These are phyloP conservation scores for Remorina albescens DNA, from an alignment of 2,797 vertebrate species.

Conservation along the genomic window DNA sequence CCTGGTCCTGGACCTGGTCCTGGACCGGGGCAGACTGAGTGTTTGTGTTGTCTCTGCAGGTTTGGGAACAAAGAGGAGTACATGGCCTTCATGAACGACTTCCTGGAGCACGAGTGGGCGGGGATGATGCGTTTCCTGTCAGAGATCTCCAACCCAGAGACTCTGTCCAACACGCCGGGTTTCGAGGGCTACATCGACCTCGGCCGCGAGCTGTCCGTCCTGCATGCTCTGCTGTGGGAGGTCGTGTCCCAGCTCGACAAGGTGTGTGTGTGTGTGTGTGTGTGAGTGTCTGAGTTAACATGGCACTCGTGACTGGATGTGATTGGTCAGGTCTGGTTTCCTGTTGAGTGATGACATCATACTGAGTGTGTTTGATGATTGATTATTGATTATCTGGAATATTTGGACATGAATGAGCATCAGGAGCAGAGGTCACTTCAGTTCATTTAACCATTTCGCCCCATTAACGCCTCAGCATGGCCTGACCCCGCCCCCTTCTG, in stretches of 20 bases:
- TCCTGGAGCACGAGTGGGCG: slow-evolving; percentile 97
- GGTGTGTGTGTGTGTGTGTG: too few relatives aligned
- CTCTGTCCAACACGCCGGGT: slow-evolving; percentile 95
- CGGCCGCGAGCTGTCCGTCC: slow-evolving; percentile 94
- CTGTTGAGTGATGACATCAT: too few relatives aligned
- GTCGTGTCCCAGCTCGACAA: slow-evolving; percentile 96
- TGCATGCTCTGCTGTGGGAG: slow-evolving; percentile 96
- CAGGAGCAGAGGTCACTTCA: slow-evolving; percentile 16
- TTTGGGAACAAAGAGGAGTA: slow-evolving; percentile 99
- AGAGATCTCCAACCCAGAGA: slow-evolving; percentile 98
- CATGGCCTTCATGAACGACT: slow-evolving; percentile 99
- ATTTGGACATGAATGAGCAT: slow-evolving; percentile 9
- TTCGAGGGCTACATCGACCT: slow-evolving; percentile 98
- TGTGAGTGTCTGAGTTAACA: not conserved
- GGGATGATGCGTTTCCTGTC: slow-evolving; percentile 98
- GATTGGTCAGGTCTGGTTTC: too few relatives aligned
- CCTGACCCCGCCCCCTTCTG: slow-evolving; percentile 67
- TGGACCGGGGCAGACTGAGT: too few relatives aligned
- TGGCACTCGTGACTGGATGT: too few relatives aligned
- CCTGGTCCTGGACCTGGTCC: too few relatives aligned
- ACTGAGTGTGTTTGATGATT: not conserved
- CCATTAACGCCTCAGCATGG: slow-evolving; percentile 56
- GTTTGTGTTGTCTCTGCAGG: too few relatives aligned
- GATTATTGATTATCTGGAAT: not conserved
- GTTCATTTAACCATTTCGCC: slow-evolving; percentile 32